A percentile compares a stretch with the other conserved stretches of the same genome.
Evolutionary conservation across 2,888 invertebrate species (phyloP).

Genomic region (Julus scandinavius): DNA sequence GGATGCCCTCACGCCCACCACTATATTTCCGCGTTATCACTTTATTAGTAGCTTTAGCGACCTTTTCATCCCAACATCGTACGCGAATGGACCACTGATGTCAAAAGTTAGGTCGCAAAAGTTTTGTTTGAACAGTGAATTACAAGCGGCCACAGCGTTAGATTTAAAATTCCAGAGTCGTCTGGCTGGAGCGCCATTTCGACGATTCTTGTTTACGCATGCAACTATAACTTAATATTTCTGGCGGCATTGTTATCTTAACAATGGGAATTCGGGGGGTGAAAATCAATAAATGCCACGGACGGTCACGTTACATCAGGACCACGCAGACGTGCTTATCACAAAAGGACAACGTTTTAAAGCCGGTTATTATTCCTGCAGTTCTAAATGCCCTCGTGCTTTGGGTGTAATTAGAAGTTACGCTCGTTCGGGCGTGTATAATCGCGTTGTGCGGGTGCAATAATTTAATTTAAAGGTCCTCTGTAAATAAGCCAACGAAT

Average conservation of each 20-base stretch:
- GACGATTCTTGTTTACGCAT: background rate
- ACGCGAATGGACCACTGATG: too few species aligned
- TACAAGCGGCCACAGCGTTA: too few species aligned
- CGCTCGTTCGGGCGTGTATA: background rate
- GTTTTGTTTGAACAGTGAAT: background rate
- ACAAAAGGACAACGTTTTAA: background rate
- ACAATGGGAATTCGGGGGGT: background rate
- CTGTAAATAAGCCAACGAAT: background rate
- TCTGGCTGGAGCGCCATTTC: background rate
- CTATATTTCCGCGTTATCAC: too few species aligned
- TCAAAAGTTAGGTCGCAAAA: background rate
- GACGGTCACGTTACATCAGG: background rate
- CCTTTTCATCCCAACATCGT: too few species aligned
- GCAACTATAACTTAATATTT: slow-evolving; percentile 18
- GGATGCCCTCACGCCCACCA: too few species aligned
- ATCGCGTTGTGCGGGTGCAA: background rate
- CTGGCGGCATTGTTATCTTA: slow-evolving; percentile 18
- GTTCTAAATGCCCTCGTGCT: background rate
- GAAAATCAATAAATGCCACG: background rate
- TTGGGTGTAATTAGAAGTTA: background rate
- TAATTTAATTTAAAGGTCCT: slow-evolving; percentile 1
- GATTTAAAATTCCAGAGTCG: too few species aligned
- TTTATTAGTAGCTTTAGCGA: too few species aligned
- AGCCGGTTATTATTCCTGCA: background rate
- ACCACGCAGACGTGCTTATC: background rate